Evolutionary conservation across 2,797 vertebrate species (phyloP).

Genomic region (Mormyrus hasselquistii): DNA sequence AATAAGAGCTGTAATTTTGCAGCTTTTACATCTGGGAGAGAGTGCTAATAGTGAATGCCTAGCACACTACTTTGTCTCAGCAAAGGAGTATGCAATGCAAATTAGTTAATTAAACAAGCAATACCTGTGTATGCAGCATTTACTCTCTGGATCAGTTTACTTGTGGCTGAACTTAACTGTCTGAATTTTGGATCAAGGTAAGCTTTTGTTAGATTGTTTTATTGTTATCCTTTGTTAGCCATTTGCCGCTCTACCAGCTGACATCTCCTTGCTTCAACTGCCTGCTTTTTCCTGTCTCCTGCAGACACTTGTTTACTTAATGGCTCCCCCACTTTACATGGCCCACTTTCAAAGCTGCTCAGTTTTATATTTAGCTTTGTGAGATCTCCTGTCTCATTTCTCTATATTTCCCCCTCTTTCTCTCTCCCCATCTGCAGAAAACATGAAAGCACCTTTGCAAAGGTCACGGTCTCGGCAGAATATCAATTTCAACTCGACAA

Average conservation of each 20-base stretch:
- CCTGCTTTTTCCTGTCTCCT: slow-evolving; percentile 21
- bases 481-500: slow-evolving; percentile 64
- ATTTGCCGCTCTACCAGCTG: slow-evolving; percentile 30
- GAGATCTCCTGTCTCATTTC: slow-evolving; percentile 27
- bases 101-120: slow-evolving; percentile 22
- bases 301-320: slow-evolving; percentile 32
- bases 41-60: neutral
- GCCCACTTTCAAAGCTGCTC: slow-evolving; percentile 20
- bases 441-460: slow-evolving; percentile 78
- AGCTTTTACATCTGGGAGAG: neutral
- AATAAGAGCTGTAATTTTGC: slow-evolving; percentile 11
- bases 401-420: slow-evolving; percentile 21
- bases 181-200: neutral
- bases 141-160: slow-evolving; percentile 33
- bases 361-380: slow-evolving; percentile 22
- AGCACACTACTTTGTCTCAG: neutral
- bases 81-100: slow-evolving; percentile 6
- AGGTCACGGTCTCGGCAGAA: slow-evolving; percentile 74
- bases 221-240: slow-evolving; percentile 27
- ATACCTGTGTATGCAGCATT: slow-evolving; percentile 9
- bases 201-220: slow-evolving; percentile 24
- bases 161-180: neutral
- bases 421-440: slow-evolving; percentile 68
- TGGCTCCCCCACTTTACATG: slow-evolving; percentile 25
- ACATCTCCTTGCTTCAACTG: slow-evolving; percentile 27